Evolutionary conservation across 2,888 invertebrate species (phyloP).

Genomic region (Marasmarcha lunaedactyla): DNA sequence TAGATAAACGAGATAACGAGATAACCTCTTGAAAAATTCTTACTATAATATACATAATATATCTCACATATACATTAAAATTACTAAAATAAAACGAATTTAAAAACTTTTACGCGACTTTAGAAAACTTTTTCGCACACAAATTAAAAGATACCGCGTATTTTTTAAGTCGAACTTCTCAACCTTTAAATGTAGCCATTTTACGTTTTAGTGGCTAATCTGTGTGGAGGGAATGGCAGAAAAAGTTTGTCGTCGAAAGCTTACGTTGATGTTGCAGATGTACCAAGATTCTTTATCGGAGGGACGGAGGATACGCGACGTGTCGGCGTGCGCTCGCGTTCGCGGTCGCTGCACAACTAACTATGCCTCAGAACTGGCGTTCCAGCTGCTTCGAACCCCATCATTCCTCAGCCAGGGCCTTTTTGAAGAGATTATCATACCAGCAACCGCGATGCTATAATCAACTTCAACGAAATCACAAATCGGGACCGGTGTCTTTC

Average conservation of each 20-base stretch:
- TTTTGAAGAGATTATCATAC: too few relatives aligned
- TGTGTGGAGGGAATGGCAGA: background rate
- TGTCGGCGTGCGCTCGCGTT: background rate
- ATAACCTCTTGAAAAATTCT: too few relatives aligned
- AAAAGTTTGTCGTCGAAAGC: background rate
- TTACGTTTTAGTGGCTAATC: constrained; percentile 19
- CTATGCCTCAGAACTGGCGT: too few relatives aligned
- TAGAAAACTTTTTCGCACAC: background rate
- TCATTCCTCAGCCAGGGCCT: too few relatives aligned
- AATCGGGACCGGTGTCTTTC: too few relatives aligned
- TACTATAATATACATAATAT: too few relatives aligned
- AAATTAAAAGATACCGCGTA: background rate
- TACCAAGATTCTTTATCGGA: background rate
- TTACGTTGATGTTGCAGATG: background rate
- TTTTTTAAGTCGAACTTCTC: background rate
- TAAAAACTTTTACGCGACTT: too few relatives aligned
- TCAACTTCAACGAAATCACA: background rate
- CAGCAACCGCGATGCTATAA: background rate
- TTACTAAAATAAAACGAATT: too few relatives aligned
- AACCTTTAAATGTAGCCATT: constrained; percentile 24
- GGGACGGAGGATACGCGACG: background rate
- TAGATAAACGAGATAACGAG: background rate
- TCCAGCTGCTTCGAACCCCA: too few relatives aligned
- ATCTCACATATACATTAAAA: too few relatives aligned
- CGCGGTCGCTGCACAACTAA: too few relatives aligned